phyloP scores from a whole-genome alignment of 2,113 vertebrate species.

The Echinops telfairi region DNA sequence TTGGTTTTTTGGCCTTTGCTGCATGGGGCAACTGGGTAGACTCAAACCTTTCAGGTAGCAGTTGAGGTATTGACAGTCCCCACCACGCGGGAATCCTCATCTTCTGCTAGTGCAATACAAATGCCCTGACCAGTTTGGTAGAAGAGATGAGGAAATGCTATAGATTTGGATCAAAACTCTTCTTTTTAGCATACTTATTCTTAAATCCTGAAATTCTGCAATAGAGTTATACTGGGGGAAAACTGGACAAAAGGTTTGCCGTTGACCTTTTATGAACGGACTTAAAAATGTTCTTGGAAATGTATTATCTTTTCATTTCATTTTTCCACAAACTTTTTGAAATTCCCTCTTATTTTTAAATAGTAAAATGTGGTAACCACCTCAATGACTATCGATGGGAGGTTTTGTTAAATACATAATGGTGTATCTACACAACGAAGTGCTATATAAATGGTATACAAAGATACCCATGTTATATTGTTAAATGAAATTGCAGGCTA shows the following conservation, averaged over 20 bases:
- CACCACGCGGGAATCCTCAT: not conserved
- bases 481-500: not conserved
- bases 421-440: not conserved
- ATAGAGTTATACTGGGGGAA: not conserved
- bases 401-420: not conserved
- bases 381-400: not conserved
- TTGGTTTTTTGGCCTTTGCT: not conserved
- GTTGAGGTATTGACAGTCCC: not conserved
- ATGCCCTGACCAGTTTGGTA: not conserved
- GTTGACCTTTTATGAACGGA: not conserved
- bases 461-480: not conserved
- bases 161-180: not conserved
- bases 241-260: not conserved
- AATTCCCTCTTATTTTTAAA: slow-evolving; percentile 21
- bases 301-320: no score
- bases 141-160: rapidly evolving
- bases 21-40: no score
- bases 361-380: not conserved
- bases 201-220: not conserved
- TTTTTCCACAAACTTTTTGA: no score
- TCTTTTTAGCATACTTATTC: not conserved
- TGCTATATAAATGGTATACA: not conserved
- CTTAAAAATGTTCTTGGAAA: no score
- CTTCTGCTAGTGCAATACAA: not conserved
- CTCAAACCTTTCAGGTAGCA: not conserved